Conservation (phyloP, 2,888 invertebrate species). For the Creontiades dilutus region DNA sequence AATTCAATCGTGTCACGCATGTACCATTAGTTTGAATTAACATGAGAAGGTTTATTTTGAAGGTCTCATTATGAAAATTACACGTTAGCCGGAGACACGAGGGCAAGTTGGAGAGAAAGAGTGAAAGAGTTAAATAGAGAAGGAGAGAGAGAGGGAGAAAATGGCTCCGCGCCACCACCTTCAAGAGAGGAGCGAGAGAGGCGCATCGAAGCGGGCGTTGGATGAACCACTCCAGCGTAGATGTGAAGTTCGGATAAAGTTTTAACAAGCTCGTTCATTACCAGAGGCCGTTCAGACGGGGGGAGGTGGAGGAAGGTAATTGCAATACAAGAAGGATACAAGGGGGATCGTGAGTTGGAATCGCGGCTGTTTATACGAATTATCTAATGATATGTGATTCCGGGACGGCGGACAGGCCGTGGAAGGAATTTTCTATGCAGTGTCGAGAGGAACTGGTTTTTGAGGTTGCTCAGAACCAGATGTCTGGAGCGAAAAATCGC, state of each 20-base stretch:
- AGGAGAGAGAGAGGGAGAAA: conserved; percentile 15
- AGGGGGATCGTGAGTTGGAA: conserved; percentile 34
- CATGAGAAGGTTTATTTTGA: conserved; percentile 71
- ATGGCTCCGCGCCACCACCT: conserved; percentile 50
- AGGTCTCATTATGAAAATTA: conserved; percentile 71
- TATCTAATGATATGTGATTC: conserved; percentile 42
- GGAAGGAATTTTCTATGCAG: conserved; percentile 38
- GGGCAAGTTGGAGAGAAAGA: conserved; percentile 48
- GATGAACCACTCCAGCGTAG: conserved; percentile 3
- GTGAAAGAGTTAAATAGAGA: conserved; percentile 8
- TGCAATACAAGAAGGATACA: conserved; percentile 25
- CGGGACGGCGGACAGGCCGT: conserved; percentile 2
- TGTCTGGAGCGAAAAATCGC: neutral
- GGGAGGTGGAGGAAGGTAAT: conserved; percentile 21
- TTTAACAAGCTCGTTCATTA: conserved; percentile 49
- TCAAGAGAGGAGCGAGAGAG: neutral
- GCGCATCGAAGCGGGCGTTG: neutral
- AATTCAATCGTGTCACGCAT: conserved; percentile 70
- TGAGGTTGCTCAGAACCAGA: neutral
- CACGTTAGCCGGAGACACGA: conserved; percentile 64
- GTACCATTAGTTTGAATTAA: conserved; percentile 71
- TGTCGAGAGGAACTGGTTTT: conserved; percentile 29
- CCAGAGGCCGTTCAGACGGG: neutral
- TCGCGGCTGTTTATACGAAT: conserved; percentile 32
- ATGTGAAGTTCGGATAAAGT: conserved; percentile 47